Evolutionary conservation across 2,113 vertebrate species (phyloP).

Genomic region (Pachycephala philippinensis): DNA sequence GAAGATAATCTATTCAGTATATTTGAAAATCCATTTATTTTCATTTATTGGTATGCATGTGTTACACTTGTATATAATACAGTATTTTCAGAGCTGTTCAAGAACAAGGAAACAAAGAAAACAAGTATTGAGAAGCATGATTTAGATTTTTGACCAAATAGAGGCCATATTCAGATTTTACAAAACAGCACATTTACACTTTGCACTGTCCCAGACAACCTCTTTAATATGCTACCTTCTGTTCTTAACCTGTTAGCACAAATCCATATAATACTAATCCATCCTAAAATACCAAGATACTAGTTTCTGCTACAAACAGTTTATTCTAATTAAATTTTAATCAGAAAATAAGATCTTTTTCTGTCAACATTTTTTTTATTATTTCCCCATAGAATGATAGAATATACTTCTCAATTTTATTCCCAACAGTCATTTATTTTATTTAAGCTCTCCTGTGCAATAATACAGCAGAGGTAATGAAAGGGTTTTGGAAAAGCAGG

Average conservation of each 20-base stretch:
- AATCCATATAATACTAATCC: slow-evolving; percentile 28
- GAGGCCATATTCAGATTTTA: slow-evolving; percentile 48
- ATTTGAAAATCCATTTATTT: slow-evolving; percentile 79
- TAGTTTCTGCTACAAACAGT: slow-evolving; percentile 1
- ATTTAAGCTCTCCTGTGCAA: slow-evolving; percentile 34
- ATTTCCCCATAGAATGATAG: slow-evolving; percentile 38
- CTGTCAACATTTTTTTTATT: neutral
- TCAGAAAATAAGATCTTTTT: slow-evolving; percentile 34
- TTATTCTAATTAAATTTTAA: slow-evolving; percentile 54
- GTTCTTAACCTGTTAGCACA: neutral
- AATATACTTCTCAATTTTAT: slow-evolving; percentile 37
- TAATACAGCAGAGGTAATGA: slow-evolving; percentile 37
- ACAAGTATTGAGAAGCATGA: slow-evolving; percentile 55
- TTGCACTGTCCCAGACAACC: slow-evolving; percentile 30
- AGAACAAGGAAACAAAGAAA: slow-evolving; percentile 60
- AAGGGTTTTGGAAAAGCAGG: slow-evolving; percentile 40
- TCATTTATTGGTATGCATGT: slow-evolving; percentile 75
- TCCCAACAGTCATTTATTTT: slow-evolving; percentile 52
- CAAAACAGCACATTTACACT: slow-evolving; percentile 57
- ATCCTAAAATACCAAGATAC: slow-evolving; percentile 24
- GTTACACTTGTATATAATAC: slow-evolving; percentile 78
- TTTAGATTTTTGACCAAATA: slow-evolving; percentile 55
- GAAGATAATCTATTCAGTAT: slow-evolving; percentile 65
- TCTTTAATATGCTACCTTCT: slow-evolving; percentile 18
- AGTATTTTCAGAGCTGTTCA: slow-evolving; percentile 66